Conservation (phyloP, 2,113 vertebrate genomes). For the Pelecanus crispus region DNA sequence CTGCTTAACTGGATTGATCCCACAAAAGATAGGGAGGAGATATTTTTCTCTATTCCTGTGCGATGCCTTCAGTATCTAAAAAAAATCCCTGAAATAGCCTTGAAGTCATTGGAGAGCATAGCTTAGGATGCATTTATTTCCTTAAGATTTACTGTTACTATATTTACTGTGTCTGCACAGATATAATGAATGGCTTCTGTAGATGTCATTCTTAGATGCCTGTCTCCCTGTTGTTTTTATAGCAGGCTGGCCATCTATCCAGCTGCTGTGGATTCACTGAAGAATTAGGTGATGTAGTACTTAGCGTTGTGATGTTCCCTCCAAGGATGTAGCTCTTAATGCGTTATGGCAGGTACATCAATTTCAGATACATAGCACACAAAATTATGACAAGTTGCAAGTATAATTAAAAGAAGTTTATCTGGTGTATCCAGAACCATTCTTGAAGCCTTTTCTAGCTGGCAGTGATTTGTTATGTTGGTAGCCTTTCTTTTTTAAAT, state of each 20-base stretch:
- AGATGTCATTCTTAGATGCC: not conserved
- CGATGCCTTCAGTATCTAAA: not conserved
- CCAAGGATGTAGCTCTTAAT: not conserved
- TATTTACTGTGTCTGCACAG: not conserved
- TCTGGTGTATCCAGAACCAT: not conserved
- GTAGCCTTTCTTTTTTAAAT: not conserved
- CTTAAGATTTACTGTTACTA: not conserved
- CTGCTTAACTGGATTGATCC: not conserved
- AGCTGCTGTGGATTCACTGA: not conserved
- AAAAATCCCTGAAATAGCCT: not conserved
- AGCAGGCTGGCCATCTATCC: not conserved
- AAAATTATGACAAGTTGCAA: slow-evolving; percentile 10
- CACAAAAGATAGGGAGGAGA: not conserved
- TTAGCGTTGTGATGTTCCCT: not conserved
- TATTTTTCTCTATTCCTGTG: not conserved
- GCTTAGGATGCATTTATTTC: not conserved
- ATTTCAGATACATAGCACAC: not conserved
- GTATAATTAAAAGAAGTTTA: slow-evolving; percentile 2
- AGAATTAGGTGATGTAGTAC: not conserved
- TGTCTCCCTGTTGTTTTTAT: not conserved
- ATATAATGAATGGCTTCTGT: not conserved
- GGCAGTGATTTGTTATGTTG: not conserved
- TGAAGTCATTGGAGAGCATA: not conserved
- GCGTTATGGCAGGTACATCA: not conserved
- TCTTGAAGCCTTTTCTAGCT: not conserved